These are phyloP conservation scores for Glyptemys insculpta DNA, from an alignment of 2,797 vertebrate genomes.

Conservation along the genomic window DNA sequence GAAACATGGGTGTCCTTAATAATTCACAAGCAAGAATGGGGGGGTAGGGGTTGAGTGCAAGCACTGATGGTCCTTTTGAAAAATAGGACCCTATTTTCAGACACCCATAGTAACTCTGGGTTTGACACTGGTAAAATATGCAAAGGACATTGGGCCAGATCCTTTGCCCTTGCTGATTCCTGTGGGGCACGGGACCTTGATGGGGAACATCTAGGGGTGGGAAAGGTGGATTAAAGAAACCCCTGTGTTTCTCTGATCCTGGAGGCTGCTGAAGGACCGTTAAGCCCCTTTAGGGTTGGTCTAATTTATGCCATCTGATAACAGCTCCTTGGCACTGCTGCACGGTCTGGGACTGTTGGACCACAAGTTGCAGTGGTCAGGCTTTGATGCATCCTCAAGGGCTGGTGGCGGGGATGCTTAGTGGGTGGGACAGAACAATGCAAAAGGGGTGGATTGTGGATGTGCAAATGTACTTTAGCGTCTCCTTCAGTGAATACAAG, in stretches of 20 bases:
- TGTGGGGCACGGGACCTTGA: background rate
- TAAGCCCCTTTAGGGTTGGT: too few species aligned
- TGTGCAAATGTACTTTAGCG: background rate
- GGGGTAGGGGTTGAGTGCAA: background rate
- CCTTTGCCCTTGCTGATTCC: background rate
- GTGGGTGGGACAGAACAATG: background rate
- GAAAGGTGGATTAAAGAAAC: background rate
- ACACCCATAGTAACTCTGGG: background rate
- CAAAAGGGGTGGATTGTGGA: background rate
- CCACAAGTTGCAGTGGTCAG: background rate
- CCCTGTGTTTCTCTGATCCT: background rate
- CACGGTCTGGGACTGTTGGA: background rate
- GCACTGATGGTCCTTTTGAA: background rate
- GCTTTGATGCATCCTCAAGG: background rate
- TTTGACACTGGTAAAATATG: background rate
- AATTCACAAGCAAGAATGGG: background rate
- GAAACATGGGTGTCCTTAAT: rapidly evolving
- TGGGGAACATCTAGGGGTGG: background rate
- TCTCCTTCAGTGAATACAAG: background rate
- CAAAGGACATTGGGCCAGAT: background rate
- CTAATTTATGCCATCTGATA: background rate
- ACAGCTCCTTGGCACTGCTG: background rate
- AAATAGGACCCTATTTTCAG: background rate
- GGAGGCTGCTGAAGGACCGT: background rate
- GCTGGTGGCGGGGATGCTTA: background rate